phyloP scores from a whole-genome alignment of 2,113 vertebrate genomes.

The Amblyopsis rosae region DNA sequence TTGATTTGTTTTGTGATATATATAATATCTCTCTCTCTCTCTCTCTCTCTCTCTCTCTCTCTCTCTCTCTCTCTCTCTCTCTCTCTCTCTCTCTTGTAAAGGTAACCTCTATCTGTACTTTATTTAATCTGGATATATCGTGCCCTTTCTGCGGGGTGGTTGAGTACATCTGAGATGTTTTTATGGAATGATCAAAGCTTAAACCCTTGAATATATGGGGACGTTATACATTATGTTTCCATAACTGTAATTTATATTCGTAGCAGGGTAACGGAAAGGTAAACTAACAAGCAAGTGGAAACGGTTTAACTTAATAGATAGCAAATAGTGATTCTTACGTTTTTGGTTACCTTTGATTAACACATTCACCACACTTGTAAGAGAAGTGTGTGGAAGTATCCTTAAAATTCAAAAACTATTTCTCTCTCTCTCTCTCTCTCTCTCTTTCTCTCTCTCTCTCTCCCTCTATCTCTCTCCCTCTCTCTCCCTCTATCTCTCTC shows the following conservation, averaged over 20 bases:
- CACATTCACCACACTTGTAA: background rate
- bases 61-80: background rate
- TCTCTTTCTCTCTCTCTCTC: background rate
- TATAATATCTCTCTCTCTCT: slow-evolving; percentile 31
- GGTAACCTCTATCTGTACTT: too few species aligned
- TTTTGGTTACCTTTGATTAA: too few species aligned
- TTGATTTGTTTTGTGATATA: too few species aligned
- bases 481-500: background rate
- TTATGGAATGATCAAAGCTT: too few species aligned
- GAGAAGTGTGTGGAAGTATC: background rate
- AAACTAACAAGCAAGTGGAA: too few species aligned
- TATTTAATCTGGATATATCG: background rate
- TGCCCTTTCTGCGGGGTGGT: background rate
- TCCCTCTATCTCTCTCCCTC: slow-evolving; percentile 3
- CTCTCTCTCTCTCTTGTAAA: background rate
- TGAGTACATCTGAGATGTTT: too few species aligned
- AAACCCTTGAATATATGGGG: too few species aligned
- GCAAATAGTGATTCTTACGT: too few species aligned
- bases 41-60: slow-evolving; percentile 13
- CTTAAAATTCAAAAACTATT: background rate
- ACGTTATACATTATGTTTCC: too few species aligned
- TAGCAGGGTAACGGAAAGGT: too few species aligned
- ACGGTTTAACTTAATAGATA: too few species aligned
- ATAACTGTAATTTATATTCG: too few species aligned
- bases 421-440: background rate